These are phyloP conservation scores for Amphipoea oculea DNA, from an alignment of 2,888 invertebrate species.

Conservation along the genomic window DNA sequence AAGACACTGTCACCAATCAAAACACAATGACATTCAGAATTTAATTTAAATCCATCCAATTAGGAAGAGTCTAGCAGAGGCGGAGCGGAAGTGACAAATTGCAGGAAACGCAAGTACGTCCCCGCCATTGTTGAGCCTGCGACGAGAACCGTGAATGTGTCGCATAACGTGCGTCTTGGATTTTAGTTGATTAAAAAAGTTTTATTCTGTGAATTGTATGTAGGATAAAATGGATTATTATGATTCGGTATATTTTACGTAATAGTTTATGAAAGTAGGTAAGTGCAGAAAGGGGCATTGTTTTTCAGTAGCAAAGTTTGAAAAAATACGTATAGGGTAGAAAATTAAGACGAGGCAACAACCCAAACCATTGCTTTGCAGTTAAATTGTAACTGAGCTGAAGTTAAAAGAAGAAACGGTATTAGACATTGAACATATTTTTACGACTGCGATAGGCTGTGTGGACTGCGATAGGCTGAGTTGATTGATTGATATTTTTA, in stretches of 20 bases:
- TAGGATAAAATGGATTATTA: neutral
- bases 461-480: too few relatives aligned
- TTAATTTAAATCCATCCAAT: constrained; percentile 74
- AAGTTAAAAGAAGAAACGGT: too few relatives aligned
- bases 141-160: constrained; percentile 38
- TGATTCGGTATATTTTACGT: neutral
- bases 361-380: too few relatives aligned
- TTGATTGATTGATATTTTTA: too few relatives aligned
- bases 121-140: constrained; percentile 53
- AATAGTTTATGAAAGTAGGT: neutral
- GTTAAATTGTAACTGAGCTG: too few relatives aligned
- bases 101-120: constrained; percentile 68
- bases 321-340: neutral
- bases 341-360: too few relatives aligned
- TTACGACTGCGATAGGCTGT: too few relatives aligned
- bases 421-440: too few relatives aligned
- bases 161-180: constrained; percentile 49
- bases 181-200: constrained; percentile 62
- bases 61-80: constrained; percentile 64
- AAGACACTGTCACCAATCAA: constrained; percentile 58
- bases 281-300: neutral
- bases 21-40: constrained; percentile 66
- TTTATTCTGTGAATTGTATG: constrained; percentile 24
- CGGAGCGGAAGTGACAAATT: constrained; percentile 73
- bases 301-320: neutral